Evolutionary conservation across 2,888 invertebrate species (phyloP).

Genomic region (Orthosia incerta): DNA sequence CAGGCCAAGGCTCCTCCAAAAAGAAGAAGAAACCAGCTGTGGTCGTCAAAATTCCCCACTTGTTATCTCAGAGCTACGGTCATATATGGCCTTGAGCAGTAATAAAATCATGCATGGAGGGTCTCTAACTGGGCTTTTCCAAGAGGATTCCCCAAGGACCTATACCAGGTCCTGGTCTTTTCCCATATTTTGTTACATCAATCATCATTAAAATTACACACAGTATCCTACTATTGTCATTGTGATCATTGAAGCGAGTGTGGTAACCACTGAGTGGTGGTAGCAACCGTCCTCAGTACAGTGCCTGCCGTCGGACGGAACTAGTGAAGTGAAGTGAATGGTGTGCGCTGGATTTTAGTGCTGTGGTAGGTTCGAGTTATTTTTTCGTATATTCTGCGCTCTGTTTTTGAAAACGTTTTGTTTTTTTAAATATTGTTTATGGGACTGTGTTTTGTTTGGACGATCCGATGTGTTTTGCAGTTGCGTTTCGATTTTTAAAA

Average conservation of each 20-base stretch:
- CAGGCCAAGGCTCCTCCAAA: too few species aligned
- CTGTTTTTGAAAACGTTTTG: constrained; percentile 4
- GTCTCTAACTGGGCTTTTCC: rapidly evolving
- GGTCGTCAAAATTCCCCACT: neutral
- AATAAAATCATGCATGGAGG: too few species aligned
- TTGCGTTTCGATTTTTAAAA: neutral
- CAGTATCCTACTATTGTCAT: constrained; percentile 10
- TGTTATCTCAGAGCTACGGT: neutral
- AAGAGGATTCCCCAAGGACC: neutral
- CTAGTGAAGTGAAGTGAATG: constrained; percentile 68
- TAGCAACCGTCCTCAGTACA: constrained; percentile 58
- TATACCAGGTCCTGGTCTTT: neutral
- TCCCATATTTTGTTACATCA: constrained; percentile 21
- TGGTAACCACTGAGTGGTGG: constrained; percentile 55
- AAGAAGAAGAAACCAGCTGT: too few species aligned
- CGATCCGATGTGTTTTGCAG: neutral
- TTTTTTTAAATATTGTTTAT: neutral
- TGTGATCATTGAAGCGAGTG: constrained; percentile 60
- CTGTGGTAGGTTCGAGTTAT: constrained; percentile 55
- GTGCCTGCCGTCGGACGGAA: constrained; percentile 58
- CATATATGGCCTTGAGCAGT: neutral
- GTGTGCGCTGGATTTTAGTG: constrained; percentile 59
- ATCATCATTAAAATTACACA: neutral
- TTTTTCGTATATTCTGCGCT: constrained; percentile 11
- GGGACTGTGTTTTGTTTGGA: neutral